Evolutionary conservation across 2,797 vertebrate species (phyloP).

Genomic region (Coregonus sp.): DNA sequence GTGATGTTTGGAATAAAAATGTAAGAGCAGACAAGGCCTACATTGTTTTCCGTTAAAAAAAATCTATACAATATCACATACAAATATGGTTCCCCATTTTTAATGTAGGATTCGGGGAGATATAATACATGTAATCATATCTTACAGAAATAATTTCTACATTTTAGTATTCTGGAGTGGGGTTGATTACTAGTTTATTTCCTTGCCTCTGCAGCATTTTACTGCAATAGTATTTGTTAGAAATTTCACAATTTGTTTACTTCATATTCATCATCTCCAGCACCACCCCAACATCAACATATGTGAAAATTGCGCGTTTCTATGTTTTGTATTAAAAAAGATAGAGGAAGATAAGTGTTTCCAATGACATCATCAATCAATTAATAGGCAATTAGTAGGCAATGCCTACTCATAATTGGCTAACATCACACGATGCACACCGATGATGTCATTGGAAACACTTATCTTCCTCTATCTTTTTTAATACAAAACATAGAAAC

Average conservation of each 20-base stretch:
- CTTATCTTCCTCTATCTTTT: no score
- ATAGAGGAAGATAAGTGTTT: background rate
- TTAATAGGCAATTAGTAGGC: no score
- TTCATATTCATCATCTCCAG: no score
- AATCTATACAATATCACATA: no score
- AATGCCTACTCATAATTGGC: no score
- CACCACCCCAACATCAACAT: no score
- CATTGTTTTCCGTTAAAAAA: background rate
- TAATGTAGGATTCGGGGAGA: background rate
- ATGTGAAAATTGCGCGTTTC: background rate
- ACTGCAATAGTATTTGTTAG: background rate
- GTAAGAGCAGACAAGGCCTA: background rate
- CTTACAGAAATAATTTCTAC: background rate
- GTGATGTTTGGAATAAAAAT: slow-evolving; percentile 51
- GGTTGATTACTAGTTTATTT: background rate
- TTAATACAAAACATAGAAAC: no score
- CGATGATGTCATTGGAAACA: no score
- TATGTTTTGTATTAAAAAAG: background rate
- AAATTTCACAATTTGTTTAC: no score
- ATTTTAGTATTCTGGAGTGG: background rate
- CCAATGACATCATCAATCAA: no score
- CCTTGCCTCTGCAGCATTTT: background rate
- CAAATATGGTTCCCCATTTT: background rate
- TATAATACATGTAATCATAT: no score
- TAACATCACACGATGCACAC: no score